Base-by-base conservation (phyloP, 2,888 invertebrate species). In the Cephus nigrinus region DNA sequence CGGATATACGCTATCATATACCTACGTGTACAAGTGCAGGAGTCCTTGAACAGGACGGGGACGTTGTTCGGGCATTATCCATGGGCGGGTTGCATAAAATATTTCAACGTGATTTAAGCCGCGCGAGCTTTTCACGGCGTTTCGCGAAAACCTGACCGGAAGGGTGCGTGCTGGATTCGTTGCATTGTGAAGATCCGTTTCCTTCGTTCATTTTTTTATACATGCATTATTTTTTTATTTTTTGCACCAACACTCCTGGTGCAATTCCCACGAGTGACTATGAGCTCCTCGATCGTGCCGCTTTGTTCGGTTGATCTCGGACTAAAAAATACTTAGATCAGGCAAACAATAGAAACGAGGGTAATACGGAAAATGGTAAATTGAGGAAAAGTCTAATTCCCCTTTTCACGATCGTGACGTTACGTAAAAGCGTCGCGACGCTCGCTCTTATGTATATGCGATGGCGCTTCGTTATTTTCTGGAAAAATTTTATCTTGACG, bases 41-140 rank as follows among this genome's bases (percentile, higher is more conserved):
- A 33, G 71, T 71, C 71, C 71, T 71, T 71, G 71, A 32, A 33
- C 71, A 71, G 32, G 71, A 71, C 71, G 71, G 32, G 71, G 31
- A 31, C 71, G 71, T 71, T 71, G 71, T 71, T 33, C 32, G 71
- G 71, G 71, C 33, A 71, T 71, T 71, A 71, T 31, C 71, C 71
- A 33, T 33, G 71, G 31, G 71, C 32, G 55, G 55, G 55, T 23
- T 55, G 55, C 55, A 55, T 55, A 55, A 55, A 55, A 55, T 55
- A 55, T 55, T 55, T 55, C 55, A 23, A 55, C 55, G 55, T 55
- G 55, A 55, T 55, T 55, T 55, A 55, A 55, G 55, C 55, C 55
- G 55, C 55, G 55, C 23, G 55, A 55, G 55, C 55, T 55, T 55
- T 55, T 55, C 55, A 55, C 55, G 23, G 55, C 23, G 55, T 55